These are phyloP conservation scores for Balanococcus diminutus DNA, from an alignment of 2,888 invertebrate species.

Conservation along the genomic window DNA sequence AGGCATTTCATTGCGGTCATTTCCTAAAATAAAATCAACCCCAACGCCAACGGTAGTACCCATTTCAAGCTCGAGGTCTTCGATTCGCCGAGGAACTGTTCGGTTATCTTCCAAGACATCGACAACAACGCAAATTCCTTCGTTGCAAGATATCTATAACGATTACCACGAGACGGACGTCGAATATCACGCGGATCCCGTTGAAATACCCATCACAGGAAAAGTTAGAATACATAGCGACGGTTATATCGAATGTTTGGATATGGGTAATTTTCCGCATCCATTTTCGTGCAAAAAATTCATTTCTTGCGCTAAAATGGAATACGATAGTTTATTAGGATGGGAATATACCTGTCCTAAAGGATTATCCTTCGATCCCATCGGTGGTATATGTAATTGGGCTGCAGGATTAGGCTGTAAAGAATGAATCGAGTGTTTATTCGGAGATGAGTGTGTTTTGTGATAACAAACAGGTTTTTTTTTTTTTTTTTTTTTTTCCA, in stretches of 20 bases:
- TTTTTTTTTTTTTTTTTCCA: no score
- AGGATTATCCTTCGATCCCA: constrained; percentile 84
- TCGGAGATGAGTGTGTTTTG: neutral
- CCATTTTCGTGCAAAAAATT: constrained; percentile 89
- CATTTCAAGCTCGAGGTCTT: neutral
- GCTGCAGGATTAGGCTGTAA: constrained; percentile 79
- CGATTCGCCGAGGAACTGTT: neutral
- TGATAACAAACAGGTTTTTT: no score
- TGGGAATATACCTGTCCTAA: constrained; percentile 90
- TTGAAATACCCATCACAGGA: constrained; percentile 58
- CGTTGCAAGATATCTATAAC: constrained; percentile 54
- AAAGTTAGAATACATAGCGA: constrained; percentile 69
- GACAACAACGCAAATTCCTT: constrained; percentile 60
- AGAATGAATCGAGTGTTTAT: no score
- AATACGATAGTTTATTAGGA: constrained; percentile 78
- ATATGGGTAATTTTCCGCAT: constrained; percentile 90
- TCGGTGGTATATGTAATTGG: constrained; percentile 91
- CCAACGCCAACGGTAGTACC: neutral
- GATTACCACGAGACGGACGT: constrained; percentile 58
- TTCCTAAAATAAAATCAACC: neutral
- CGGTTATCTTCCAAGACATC: constrained; percentile 56
- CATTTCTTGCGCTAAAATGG: constrained; percentile 85
- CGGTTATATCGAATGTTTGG: constrained; percentile 81
- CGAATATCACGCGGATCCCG: constrained; percentile 59
- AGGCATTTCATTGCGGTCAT: neutral